Conservation (phyloP, 2,888 invertebrate genomes). For the Drosophila pseudotalamancana region DNA sequence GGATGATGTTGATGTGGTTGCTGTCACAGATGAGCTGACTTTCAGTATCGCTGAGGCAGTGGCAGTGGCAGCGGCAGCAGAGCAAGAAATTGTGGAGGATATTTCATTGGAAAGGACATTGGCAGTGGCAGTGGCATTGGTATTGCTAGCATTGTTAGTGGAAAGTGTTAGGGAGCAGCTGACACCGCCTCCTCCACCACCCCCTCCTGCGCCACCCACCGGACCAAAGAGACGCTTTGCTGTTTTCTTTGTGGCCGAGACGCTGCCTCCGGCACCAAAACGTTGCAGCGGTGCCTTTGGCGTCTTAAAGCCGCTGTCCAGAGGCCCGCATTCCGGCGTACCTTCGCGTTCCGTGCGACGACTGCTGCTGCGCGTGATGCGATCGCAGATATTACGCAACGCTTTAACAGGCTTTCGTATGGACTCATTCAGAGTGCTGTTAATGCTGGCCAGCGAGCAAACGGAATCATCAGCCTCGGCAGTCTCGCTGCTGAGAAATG, state of each 20-base stretch:
- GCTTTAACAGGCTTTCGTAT: constrained; percentile 83
- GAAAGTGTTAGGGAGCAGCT: constrained; percentile 30
- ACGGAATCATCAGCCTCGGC: constrained; percentile 76
- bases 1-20: constrained; percentile 29
- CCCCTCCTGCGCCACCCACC: background rate
- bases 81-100: constrained; percentile 52
- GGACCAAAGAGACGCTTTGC: constrained; percentile 68
- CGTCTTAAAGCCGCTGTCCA: constrained; percentile 82
- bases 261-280: constrained; percentile 25
- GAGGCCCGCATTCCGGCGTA: constrained; percentile 42
- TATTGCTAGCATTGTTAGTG: constrained; percentile 29
- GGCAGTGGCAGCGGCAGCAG: constrained; percentile 29
- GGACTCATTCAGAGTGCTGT: constrained; percentile 82
- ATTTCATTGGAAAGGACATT: constrained; percentile 28
- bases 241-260: constrained; percentile 54
- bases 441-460: constrained; percentile 81
- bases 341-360: constrained; percentile 49
- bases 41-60: constrained; percentile 30
- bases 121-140: background rate
- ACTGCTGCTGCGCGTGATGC: constrained; percentile 79
- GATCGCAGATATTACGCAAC: constrained; percentile 80
- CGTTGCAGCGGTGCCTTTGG: constrained; percentile 81
- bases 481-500: constrained; percentile 51
- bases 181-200: background rate
- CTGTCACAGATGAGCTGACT: constrained; percentile 22